Conservation (phyloP, 1,140 invertebrate genomes). For the Periplaneta americana region DNA sequence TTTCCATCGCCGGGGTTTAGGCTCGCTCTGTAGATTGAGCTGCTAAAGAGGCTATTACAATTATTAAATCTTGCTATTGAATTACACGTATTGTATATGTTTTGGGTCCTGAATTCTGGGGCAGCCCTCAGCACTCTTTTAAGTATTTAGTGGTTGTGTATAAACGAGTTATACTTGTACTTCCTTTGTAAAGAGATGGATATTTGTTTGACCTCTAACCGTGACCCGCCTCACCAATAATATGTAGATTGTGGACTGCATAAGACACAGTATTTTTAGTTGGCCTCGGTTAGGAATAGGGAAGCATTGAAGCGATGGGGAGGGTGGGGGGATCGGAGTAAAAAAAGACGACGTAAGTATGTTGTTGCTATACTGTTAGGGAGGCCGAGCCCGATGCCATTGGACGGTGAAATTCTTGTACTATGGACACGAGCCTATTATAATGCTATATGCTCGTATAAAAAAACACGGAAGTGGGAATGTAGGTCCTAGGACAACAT, state of each 20-base stretch:
- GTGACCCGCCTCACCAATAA: not conserved
- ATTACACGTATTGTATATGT: too few relatives aligned
- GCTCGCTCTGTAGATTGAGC: too few relatives aligned
- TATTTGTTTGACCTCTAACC: not conserved
- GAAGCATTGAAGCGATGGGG: not conserved
- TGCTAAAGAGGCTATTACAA: too few relatives aligned
- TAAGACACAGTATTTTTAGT: constrained; percentile 6
- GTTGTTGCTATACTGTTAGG: too few relatives aligned
- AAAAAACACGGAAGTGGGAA: not conserved
- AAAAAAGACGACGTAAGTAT: too few relatives aligned
- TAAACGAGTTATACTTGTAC: not conserved
- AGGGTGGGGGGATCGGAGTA: not conserved
- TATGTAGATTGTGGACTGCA: not conserved
- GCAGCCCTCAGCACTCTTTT: not conserved
- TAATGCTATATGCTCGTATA: not conserved
- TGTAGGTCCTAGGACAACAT: not conserved
- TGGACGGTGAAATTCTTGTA: not conserved
- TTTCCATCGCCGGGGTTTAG: too few relatives aligned
- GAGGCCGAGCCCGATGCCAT: not conserved
- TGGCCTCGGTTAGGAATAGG: constrained; percentile 1
- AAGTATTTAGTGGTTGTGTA: not conserved
- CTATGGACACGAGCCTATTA: not conserved
- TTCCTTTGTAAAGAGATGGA: not conserved
- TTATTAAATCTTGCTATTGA: too few relatives aligned
- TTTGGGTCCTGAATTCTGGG: not conserved